Conservation (phyloP, 2,888 invertebrate genomes). For the Bellardia pandia region DNA sequence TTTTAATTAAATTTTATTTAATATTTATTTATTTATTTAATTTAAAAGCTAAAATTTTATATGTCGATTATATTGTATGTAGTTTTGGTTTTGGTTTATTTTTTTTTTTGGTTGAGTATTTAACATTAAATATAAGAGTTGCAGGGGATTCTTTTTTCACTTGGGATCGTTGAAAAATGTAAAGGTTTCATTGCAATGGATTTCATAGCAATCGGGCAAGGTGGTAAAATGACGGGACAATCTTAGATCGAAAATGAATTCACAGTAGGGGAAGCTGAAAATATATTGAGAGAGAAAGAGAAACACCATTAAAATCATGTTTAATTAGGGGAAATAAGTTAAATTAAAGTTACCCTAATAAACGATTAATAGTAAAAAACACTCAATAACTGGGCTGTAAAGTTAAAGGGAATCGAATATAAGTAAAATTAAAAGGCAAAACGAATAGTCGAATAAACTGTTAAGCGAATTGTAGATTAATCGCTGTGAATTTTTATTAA, state of each 20-base stretch:
- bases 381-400: too few species aligned
- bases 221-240: constrained; percentile 82
- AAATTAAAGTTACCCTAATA: too few species aligned
- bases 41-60: constrained; percentile 53
- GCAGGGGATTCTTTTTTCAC: constrained; percentile 1
- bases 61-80: constrained; percentile 23
- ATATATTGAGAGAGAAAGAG: constrained; percentile 1
- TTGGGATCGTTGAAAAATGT: constrained; percentile 75
- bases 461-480: too few species aligned
- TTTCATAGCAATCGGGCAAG: constrained; percentile 81
- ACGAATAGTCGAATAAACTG: too few species aligned
- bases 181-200: constrained; percentile 82
- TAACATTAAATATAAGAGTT: not conserved
- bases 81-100: not conserved
- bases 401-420: too few species aligned
- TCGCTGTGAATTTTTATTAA: too few species aligned
- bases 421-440: too few species aligned
- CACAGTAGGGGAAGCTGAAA: constrained; percentile 81
- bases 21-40: constrained; percentile 63
- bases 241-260: constrained; percentile 82
- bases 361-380: too few species aligned
- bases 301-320: not conserved
- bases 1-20: constrained; percentile 64
- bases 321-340: not conserved
- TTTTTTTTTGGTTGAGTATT: constrained; percentile 21